Conservation (phyloP, 2,888 invertebrate genomes). For the Hirtodrosophila alboralis region DNA sequence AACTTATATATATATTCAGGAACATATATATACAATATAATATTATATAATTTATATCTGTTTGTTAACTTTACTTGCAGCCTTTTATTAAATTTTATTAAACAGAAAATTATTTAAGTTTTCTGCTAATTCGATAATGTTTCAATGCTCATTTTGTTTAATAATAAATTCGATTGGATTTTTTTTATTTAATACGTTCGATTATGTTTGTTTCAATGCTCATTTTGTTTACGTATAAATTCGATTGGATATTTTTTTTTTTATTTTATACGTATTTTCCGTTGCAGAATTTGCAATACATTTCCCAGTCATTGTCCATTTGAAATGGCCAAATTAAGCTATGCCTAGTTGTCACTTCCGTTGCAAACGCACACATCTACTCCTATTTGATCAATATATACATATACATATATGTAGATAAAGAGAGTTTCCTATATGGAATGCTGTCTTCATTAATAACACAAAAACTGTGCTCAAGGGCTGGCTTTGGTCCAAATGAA, state of each 20-base stretch:
- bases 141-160: no score
- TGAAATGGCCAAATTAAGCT: slow-evolving; percentile 42
- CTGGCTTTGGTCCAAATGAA: slow-evolving; percentile 22
- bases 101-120: no score
- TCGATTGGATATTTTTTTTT: slow-evolving; percentile 4
- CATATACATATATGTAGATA: background rate
- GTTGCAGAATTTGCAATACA: slow-evolving; percentile 31
- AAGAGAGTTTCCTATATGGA: slow-evolving; percentile 14
- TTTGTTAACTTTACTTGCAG: no score
- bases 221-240: background rate
- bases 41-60: no score
- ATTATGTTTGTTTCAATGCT: no score
- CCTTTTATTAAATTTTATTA: no score
- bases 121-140: no score
- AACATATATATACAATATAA: no score
- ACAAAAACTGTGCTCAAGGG: slow-evolving; percentile 41
- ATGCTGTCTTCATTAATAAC: slow-evolving; percentile 54
- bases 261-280: slow-evolving; percentile 24
- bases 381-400: no score
- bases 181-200: no score
- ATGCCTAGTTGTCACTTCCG: slow-evolving; percentile 54
- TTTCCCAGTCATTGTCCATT: slow-evolving; percentile 37
- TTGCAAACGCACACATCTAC: slow-evolving; percentile 3
- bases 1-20: no score
- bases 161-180: no score